Percentiles rank a stretch among this genome's conserved stretches.
Evolutionary conservation across 2,113 vertebrate genomes (phyloP).

Genomic region (Oryzias javanicus): DNA sequence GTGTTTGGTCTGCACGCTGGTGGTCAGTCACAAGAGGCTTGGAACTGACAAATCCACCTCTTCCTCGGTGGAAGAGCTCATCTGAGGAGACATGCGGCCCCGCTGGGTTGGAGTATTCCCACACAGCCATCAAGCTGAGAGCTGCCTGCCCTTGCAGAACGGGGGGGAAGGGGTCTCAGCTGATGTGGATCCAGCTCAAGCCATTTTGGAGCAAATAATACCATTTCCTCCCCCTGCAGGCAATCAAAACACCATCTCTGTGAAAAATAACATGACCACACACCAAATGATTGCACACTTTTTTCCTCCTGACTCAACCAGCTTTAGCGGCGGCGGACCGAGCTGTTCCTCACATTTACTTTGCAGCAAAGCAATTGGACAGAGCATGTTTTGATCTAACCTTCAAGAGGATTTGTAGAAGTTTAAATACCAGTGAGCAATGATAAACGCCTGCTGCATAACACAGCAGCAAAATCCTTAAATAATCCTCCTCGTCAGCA

Average conservation of each 20-base stretch:
- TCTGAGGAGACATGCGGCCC: constrained; percentile 42
- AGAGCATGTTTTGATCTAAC: background rate
- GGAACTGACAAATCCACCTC: constrained; percentile 1
- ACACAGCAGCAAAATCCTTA: too few relatives aligned
- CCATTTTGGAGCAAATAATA: constrained; percentile 68
- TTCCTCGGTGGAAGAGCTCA: constrained; percentile 26
- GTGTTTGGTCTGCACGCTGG: background rate
- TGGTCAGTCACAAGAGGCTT: constrained; percentile 17
- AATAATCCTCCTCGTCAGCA: too few relatives aligned
- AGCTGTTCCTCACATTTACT: constrained; percentile 30
- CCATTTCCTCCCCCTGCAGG: constrained; percentile 62
- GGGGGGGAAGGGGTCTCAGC: constrained; percentile 29
- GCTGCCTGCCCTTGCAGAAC: constrained; percentile 19
- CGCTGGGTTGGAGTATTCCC: constrained; percentile 45
- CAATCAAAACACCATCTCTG: constrained; percentile 75
- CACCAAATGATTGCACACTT: constrained; percentile 61
- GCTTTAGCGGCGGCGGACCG: constrained; percentile 42
- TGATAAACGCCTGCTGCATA: too few relatives aligned
- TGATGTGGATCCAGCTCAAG: constrained; percentile 50
- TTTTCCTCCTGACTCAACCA: constrained; percentile 34
- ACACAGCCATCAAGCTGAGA: constrained; percentile 42
- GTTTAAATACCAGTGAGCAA: too few relatives aligned
- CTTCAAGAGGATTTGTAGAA: background rate
- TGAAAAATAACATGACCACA: constrained; percentile 65
- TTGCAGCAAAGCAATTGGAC: constrained; percentile 34